A percentile compares a stretch with the other conserved stretches of the same genome.
Conservation (phyloP, 2,888 invertebrate species). For the Apomyelois bistriatella region DNA sequence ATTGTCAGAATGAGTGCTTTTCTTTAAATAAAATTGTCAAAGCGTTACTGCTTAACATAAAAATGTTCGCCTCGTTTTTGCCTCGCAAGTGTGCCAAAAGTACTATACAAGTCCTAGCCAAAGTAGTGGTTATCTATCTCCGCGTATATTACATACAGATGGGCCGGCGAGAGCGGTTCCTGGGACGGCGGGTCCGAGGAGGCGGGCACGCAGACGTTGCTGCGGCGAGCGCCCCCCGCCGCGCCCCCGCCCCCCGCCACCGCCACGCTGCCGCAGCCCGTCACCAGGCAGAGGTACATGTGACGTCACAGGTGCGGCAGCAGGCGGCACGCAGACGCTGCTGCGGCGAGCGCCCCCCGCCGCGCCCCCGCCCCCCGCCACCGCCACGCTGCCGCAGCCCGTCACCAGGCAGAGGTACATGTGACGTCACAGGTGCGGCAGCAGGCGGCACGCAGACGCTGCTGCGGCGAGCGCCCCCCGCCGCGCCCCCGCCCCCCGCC, state of each 20-base stretch:
- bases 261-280: constrained; percentile 66
- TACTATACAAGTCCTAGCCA: too few relatives aligned
- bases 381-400: constrained; percentile 65
- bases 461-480: constrained; percentile 55
- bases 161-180: constrained; percentile 51
- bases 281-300: constrained; percentile 50
- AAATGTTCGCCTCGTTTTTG: too few relatives aligned
- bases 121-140: too few relatives aligned
- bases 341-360: constrained; percentile 57
- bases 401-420: constrained; percentile 53
- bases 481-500: constrained; percentile 51
- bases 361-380: constrained; percentile 49
- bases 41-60: too few relatives aligned
- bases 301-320: background rate
- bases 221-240: constrained; percentile 61
- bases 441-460: constrained; percentile 59
- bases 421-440: background rate
- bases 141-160: constrained; percentile 33
- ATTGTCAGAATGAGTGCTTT: too few relatives aligned
- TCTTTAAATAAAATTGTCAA: too few relatives aligned
- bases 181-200: constrained; percentile 27
- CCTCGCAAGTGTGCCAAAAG: too few relatives aligned
- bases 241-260: constrained; percentile 52
- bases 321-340: constrained; percentile 60
- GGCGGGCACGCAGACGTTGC: constrained; percentile 66